Conservation (phyloP, 2,113 vertebrate species). For the Misgurnus anguillicaudatus region DNA sequence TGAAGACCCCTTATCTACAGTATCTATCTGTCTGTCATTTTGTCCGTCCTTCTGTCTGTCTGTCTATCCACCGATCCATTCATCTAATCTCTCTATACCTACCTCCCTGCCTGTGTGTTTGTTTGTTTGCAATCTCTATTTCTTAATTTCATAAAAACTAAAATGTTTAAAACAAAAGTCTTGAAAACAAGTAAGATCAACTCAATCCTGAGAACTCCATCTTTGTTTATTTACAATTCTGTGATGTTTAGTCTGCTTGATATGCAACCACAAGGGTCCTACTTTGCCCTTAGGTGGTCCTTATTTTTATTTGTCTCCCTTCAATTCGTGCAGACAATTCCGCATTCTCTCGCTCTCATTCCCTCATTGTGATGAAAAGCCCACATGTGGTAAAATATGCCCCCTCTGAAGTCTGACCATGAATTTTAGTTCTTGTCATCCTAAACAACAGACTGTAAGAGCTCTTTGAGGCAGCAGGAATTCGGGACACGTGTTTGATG, state of each 20-base stretch:
- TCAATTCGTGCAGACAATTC: background rate
- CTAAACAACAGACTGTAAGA: conserved; percentile 44
- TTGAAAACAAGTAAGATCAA: background rate
- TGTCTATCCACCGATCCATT: no score
- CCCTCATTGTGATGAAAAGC: conserved; percentile 32
- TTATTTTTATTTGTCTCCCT: background rate
- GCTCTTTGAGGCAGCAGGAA: conserved; percentile 40
- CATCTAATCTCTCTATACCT: no score
- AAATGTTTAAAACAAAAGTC: background rate
- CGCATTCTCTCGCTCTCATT: background rate
- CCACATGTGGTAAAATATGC: conserved; percentile 47
- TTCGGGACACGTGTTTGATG: conserved; percentile 40
- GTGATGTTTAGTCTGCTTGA: background rate
- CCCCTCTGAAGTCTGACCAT: conserved; percentile 47
- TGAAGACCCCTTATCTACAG: no score
- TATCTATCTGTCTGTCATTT: no score
- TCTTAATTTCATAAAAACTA: no score
- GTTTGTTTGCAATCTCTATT: no score
- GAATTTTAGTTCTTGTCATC: conserved; percentile 47
- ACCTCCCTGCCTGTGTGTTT: no score
- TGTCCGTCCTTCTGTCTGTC: no score
- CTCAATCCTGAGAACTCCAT: background rate
- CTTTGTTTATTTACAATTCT: conserved; percentile 24
- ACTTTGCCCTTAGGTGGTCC: background rate
- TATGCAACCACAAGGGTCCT: conserved; percentile 3